phyloP scores from a whole-genome alignment of 2,113 vertebrate species.

The Nipponia nippon region DNA sequence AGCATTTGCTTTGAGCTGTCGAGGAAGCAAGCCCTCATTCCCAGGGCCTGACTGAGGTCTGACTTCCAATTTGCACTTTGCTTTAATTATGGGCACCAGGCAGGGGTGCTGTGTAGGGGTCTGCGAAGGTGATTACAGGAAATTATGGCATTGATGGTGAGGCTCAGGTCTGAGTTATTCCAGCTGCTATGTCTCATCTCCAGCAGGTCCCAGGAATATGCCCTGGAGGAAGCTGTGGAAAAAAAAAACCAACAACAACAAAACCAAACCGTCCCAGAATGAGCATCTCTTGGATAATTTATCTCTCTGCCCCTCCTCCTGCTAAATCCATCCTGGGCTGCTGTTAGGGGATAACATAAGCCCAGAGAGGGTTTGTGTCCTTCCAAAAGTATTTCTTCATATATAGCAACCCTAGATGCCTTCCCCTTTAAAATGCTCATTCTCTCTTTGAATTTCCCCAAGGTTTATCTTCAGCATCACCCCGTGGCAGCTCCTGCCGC shows the following conservation, averaged over 20 bases:
- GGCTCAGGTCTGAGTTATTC: neutral
- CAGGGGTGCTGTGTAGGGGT: neutral
- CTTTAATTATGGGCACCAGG: neutral
- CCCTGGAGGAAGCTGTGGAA: neutral
- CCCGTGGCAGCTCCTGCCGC: fast-evolving
- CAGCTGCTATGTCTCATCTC: neutral
- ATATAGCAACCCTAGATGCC: neutral
- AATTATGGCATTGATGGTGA: neutral
- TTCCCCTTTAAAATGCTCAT: neutral
- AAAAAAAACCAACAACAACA: neutral
- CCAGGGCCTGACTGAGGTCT: neutral
- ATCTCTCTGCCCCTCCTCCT: neutral
- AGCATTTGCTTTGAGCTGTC: neutral
- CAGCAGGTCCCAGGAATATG: neutral
- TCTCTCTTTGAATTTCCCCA: neutral
- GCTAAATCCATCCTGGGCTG: neutral
- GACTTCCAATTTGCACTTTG: neutral
- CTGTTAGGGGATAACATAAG: neutral
- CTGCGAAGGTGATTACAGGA: neutral
- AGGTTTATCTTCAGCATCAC: neutral
- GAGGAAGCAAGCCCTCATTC: neutral
- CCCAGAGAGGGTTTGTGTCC: neutral
- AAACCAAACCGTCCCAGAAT: neutral
- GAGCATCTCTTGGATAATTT: neutral
- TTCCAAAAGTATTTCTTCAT: neutral